A percentile compares a stretch with the other conserved stretches of the same genome.
Evolutionary conservation across 2,797 vertebrate genomes (phyloP).

Genomic region (Xenopus petersii): DNA sequence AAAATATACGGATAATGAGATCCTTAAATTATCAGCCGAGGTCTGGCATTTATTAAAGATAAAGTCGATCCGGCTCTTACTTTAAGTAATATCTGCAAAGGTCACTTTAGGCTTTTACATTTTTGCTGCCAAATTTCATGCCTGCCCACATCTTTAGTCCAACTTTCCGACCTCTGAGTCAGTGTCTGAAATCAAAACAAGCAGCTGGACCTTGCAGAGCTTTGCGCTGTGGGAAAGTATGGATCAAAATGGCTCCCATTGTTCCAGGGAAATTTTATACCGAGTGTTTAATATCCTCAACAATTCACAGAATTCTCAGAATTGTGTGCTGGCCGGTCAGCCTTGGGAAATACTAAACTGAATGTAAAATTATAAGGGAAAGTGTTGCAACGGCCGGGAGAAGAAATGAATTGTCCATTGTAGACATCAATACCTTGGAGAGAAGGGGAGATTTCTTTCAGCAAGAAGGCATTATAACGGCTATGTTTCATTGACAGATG

Average conservation of each 20-base stretch:
- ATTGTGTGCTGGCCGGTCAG: conserved; percentile 63
- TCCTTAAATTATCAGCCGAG: too few relatives aligned
- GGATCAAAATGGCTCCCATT: conserved; percentile 74
- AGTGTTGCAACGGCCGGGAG: conserved; percentile 16
- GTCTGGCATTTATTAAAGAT: not conserved
- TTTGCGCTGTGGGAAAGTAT: conserved; percentile 76
- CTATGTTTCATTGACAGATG: not conserved
- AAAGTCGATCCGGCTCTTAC: not conserved
- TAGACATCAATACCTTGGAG: conserved; percentile 21
- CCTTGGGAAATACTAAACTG: conserved; percentile 66
- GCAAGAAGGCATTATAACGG: conserved; percentile 1
- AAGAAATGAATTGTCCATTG: conserved; percentile 35
- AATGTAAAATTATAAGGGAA: conserved; percentile 33
- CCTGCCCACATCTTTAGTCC: conserved; percentile 70
- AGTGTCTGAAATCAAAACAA: conserved; percentile 74
- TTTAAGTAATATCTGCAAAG: conserved; percentile 42
- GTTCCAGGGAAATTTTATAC: conserved; percentile 77
- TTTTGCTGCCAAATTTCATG: conserved; percentile 68
- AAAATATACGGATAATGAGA: too few relatives aligned
- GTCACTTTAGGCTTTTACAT: conserved; percentile 53
- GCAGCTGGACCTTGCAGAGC: conserved; percentile 64
- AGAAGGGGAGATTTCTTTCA: conserved; percentile 9
- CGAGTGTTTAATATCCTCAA: conserved; percentile 71
- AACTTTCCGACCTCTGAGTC: conserved; percentile 70
- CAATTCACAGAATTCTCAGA: conserved; percentile 65